Evolutionary conservation across 1,140 invertebrate genomes (phyloP).

Genomic region (Doryteuthis pealeii): DNA sequence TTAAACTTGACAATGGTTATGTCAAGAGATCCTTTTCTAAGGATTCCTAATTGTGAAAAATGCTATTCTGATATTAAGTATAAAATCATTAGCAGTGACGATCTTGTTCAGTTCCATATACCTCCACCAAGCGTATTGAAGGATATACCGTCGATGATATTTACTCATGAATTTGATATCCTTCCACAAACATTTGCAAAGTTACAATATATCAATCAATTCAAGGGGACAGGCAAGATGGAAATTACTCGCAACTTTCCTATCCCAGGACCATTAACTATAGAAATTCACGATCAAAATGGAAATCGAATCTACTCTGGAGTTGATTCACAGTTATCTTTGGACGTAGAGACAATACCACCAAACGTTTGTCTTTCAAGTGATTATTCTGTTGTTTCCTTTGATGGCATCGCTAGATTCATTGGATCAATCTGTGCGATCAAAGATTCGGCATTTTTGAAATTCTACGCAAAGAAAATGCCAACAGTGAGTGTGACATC

Average conservation of each 20-base stretch:
- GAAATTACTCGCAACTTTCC: not conserved
- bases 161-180: not conserved
- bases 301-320: not conserved
- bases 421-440: not conserved
- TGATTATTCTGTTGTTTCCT: not conserved
- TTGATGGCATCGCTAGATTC: not conserved
- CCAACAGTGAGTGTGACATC: not conserved
- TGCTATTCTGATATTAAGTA: not conserved
- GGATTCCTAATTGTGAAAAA: slow-evolving; percentile 1
- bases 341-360: not conserved
- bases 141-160: not conserved
- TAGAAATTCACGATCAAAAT: not conserved
- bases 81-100: not conserved
- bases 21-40: not conserved
- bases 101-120: not conserved
- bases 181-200: not conserved
- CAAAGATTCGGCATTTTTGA: not conserved
- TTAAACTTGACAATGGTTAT: slow-evolving; percentile 4
- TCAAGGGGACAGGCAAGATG: not conserved
- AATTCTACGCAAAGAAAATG: not conserved
- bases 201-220: not conserved
- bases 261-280: not conserved
- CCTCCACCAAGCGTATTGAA: not conserved
- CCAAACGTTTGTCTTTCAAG: not conserved
- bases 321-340: not conserved